phyloP scores from a whole-genome alignment of 1,140 invertebrate species.

The Ceratoteleas bidentatus region DNA sequence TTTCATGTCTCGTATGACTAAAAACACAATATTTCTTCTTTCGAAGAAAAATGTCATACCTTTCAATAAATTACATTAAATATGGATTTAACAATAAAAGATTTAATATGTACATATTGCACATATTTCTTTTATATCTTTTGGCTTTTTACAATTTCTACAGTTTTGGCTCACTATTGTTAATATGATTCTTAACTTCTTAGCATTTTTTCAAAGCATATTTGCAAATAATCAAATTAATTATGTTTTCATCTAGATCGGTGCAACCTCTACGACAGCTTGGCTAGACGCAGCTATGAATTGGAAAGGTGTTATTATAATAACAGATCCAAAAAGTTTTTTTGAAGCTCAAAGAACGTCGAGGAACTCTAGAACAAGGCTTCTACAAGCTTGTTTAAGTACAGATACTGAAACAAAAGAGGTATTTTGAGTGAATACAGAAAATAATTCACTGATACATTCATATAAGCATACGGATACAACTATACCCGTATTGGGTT shows the following conservation, averaged over 20 bases:
- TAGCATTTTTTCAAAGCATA: background rate
- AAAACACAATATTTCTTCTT: too few species aligned
- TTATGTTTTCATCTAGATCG: constrained; percentile 76
- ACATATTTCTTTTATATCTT: too few species aligned
- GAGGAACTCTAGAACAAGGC: constrained; percentile 82
- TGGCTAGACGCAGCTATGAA: constrained; percentile 86
- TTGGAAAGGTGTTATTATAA: constrained; percentile 88
- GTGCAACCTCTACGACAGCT: constrained; percentile 83
- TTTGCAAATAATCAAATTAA: constrained; percentile 3
- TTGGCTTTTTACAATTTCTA: too few species aligned
- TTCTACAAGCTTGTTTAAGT: constrained; percentile 88
- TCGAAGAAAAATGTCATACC: too few species aligned
- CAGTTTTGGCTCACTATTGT: too few species aligned
- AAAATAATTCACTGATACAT: background rate
- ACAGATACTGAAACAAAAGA: constrained; percentile 88
- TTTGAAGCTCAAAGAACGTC: constrained; percentile 81
- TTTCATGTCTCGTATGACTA: too few species aligned
- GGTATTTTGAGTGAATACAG: constrained; percentile 73
- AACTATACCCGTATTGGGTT: background rate
- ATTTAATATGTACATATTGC: too few species aligned
- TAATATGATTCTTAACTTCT: too few species aligned
- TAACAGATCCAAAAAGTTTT: constrained; percentile 88
- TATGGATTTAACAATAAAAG: too few species aligned
- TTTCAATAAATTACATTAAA: too few species aligned
- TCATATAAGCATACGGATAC: background rate